A percentile compares a stretch with the other conserved stretches of the same genome.
Conservation (phyloP, 2,888 invertebrate species). For the Charanyca ferruginea region DNA sequence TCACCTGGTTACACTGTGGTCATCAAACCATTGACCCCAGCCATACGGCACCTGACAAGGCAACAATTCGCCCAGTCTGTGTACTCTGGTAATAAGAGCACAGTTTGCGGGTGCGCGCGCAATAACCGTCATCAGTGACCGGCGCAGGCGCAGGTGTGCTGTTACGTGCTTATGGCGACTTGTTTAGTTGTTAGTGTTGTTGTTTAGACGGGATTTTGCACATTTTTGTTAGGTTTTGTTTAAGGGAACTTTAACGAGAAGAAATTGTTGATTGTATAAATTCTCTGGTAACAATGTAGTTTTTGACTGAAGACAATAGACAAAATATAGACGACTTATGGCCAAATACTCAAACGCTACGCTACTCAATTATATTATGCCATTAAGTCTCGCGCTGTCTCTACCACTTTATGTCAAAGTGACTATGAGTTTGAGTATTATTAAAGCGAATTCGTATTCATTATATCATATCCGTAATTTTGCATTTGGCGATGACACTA, state of each 20-base stretch:
- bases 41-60: constrained; percentile 69
- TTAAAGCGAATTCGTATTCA: too few species aligned
- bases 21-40: constrained; percentile 60
- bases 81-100: constrained; percentile 71
- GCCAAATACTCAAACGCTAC: too few species aligned
- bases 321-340: background rate
- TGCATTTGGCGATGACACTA: background rate
- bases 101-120: constrained; percentile 71
- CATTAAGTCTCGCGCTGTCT: too few species aligned
- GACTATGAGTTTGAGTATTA: too few species aligned
- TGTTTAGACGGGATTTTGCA: constrained; percentile 48
- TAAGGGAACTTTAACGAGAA: constrained; percentile 24
- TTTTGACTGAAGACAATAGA: too few species aligned
- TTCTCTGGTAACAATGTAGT: too few species aligned
- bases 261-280: background rate
- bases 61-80: constrained; percentile 64
- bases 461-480: too few species aligned
- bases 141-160: constrained; percentile 73
- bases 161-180: constrained; percentile 51
- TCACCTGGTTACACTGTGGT: constrained; percentile 20
- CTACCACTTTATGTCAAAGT: too few species aligned
- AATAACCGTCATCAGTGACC: constrained; percentile 82
- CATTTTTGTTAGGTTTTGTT: constrained; percentile 27
- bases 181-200: constrained; percentile 43
- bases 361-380: too few species aligned